Conservation (phyloP, 2,888 invertebrate species). For the Protodeltote pygarga region DNA sequence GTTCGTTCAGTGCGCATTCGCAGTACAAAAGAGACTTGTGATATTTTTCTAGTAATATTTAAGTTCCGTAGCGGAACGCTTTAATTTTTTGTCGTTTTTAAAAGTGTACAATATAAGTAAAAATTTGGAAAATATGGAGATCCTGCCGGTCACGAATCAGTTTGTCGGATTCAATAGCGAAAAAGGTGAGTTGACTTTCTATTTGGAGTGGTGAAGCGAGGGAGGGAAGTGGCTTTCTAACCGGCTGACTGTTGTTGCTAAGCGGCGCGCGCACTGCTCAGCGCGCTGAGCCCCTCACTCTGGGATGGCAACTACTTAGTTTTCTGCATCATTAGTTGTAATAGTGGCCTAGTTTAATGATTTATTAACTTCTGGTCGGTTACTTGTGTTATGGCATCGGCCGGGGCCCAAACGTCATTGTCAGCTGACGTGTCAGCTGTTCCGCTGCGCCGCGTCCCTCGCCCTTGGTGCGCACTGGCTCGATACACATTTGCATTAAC, state of each 20-base stretch:
- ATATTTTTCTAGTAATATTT: conserved; percentile 84
- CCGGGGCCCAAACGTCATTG: conserved; percentile 51
- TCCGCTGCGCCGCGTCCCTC: conserved; percentile 65
- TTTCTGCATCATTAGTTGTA: conserved; percentile 8
- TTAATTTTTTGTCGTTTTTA: conserved; percentile 72
- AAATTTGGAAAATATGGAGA: conserved; percentile 91
- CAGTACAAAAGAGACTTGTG: conserved; percentile 87
- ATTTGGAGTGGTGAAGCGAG: conserved; percentile 58
- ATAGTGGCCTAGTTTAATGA: conserved; percentile 3
- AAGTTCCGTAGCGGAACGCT: conserved; percentile 81
- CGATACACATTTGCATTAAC: conserved; percentile 41
- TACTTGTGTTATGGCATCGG: conserved; percentile 9
- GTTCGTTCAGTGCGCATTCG: conserved; percentile 79
- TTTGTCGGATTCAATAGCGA: conserved; percentile 92
- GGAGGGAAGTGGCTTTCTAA: conserved; percentile 81
- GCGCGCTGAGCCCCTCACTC: conserved; percentile 25
- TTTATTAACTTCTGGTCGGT: neutral
- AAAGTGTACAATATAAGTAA: conserved; percentile 87
- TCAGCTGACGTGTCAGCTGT: conserved; percentile 80
- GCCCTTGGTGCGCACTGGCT: conserved; percentile 54
- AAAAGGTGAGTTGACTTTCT: conserved; percentile 89
- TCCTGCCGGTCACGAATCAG: conserved; percentile 92
- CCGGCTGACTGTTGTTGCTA: conserved; percentile 76
- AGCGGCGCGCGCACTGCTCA: conserved; percentile 75
- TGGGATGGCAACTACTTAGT: conserved; percentile 7